These are phyloP conservation scores for Drosophila mimetica DNA, from an alignment of 2,888 invertebrate species.

Conservation along the genomic window DNA sequence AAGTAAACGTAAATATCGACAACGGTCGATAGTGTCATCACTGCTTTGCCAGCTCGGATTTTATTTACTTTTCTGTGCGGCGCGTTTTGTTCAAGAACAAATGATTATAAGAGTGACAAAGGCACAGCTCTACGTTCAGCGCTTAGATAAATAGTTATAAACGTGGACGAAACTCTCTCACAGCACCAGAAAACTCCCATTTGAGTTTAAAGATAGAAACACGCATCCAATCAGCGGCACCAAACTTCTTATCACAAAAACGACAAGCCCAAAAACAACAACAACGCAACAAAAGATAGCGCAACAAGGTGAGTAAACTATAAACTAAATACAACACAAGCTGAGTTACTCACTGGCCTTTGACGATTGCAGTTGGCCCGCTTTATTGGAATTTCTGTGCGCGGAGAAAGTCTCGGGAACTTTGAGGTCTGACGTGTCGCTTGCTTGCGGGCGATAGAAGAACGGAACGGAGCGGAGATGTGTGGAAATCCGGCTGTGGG, in stretches of 20 bases:
- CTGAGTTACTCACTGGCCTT: constrained; percentile 15
- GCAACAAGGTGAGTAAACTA: constrained; percentile 31
- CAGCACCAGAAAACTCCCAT: not conserved
- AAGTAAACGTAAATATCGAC: not conserved
- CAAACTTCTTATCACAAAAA: constrained; percentile 55
- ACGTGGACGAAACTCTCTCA: not conserved
- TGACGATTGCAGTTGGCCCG: constrained; percentile 8
- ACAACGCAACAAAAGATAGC: constrained; percentile 13
- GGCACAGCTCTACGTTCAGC: no score
- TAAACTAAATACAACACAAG: constrained; percentile 33
- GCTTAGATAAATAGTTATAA: not conserved
- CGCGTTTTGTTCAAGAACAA: not conserved
- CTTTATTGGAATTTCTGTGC: constrained; percentile 10
- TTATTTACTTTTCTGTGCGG: constrained; percentile 8
- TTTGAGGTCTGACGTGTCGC: constrained; percentile 63
- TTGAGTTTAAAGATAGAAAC: not conserved
- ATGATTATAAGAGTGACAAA: not conserved
- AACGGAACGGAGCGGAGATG: constrained; percentile 51
- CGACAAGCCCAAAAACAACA: constrained; percentile 13
- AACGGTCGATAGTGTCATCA: not conserved
- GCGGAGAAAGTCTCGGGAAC: constrained; percentile 16
- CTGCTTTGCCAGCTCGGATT: constrained; percentile 6
- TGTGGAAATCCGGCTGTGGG: constrained; percentile 83
- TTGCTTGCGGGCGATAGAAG: constrained; percentile 2
- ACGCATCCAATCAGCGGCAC: constrained; percentile 19